phyloP scores from a whole-genome alignment of 2,888 invertebrate species.

The Apamea sordens region DNA sequence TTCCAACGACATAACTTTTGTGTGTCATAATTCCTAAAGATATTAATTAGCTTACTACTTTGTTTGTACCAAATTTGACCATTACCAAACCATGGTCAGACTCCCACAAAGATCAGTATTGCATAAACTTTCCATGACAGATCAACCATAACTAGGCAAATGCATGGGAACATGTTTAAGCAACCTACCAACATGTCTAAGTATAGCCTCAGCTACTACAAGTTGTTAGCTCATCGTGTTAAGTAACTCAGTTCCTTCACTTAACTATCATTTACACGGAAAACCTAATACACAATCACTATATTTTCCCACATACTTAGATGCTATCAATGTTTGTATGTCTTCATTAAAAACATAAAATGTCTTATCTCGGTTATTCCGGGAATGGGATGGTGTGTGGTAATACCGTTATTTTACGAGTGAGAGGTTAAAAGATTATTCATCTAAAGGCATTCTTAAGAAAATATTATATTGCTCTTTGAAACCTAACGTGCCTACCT shows the following conservation, averaged over 20 bases:
- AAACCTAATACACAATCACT: constrained; percentile 47
- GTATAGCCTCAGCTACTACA: background rate
- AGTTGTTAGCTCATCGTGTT: constrained; percentile 51
- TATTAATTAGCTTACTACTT: too few relatives aligned
- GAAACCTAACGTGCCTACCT: background rate
- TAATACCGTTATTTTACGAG: constrained; percentile 6
- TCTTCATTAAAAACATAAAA: constrained; percentile 41
- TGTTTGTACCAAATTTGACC: background rate
- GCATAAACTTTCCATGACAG: background rate
- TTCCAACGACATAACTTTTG: background rate
- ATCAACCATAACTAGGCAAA: background rate
- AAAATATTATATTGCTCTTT: background rate
- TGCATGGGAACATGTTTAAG: constrained; percentile 22
- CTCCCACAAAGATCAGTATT: background rate
- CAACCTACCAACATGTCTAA: constrained; percentile 15
- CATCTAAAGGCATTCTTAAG: background rate
- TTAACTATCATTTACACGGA: constrained; percentile 46
- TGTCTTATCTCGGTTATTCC: constrained; percentile 21
- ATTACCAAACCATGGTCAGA: background rate
- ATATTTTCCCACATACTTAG: constrained; percentile 45
- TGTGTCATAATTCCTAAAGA: background rate
- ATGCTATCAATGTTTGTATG: constrained; percentile 25
- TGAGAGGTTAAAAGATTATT: too few relatives aligned
- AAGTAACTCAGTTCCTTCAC: constrained; percentile 58
- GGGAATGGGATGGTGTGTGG: background rate